These are phyloP conservation scores for Pseudonaja textilis DNA, from an alignment of 2,113 vertebrate species.

Conservation along the genomic window DNA sequence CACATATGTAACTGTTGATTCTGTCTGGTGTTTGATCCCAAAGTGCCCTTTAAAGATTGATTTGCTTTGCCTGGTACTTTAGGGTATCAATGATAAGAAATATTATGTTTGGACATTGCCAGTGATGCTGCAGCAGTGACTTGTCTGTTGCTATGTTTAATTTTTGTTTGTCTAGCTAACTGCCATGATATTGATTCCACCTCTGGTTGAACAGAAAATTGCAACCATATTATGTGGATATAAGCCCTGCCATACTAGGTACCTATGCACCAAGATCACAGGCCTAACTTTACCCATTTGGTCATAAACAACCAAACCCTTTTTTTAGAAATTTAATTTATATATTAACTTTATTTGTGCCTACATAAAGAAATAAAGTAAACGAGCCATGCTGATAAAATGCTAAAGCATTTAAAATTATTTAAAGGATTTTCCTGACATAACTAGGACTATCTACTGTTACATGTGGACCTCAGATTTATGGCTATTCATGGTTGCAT, in stretches of 20 bases:
- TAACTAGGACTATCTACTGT: background rate
- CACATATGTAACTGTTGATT: background rate
- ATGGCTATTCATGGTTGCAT: background rate
- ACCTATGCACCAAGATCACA: background rate
- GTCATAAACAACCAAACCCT: background rate
- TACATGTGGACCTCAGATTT: background rate
- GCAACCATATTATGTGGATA: background rate
- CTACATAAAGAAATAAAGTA: background rate
- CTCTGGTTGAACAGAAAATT: background rate
- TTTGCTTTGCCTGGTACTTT: background rate
- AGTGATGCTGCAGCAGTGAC: background rate
- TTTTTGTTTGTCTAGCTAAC: background rate
- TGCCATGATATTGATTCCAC: background rate
- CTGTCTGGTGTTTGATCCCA: background rate
- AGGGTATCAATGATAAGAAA: background rate
- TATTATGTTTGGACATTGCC: background rate
- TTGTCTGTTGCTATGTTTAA: background rate
- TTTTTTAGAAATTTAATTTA: background rate
- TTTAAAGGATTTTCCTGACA: background rate
- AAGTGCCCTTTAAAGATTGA: background rate
- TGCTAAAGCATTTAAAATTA: background rate
- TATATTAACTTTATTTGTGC: background rate
- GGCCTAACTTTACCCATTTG: background rate
- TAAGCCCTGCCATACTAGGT: background rate
- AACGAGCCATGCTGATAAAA: background rate